Percentiles rank a stretch among this genome's conserved stretches.
phyloP scores from a whole-genome alignment of 2,888 invertebrate genomes.

The Drosophila formosana region DNA sequence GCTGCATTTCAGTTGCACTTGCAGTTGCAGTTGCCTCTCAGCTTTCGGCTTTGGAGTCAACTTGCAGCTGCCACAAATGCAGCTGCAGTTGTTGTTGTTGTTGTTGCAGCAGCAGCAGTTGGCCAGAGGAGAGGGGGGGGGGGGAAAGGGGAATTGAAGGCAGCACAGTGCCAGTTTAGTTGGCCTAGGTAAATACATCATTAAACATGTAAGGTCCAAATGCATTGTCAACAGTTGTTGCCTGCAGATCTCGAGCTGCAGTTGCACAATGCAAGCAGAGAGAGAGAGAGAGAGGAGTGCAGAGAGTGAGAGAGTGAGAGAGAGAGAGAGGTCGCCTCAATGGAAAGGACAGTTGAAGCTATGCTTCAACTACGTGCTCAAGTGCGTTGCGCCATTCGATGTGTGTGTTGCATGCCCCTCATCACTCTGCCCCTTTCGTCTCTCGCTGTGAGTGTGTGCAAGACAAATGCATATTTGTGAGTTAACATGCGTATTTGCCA shows the following conservation, averaged over 20 bases:
- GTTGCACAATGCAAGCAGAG: slow-evolving; percentile 8
- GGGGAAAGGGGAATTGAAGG: slow-evolving; percentile 11
- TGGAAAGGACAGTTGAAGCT: background rate
- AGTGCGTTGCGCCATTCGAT: slow-evolving; percentile 58
- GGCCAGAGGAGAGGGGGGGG: background rate
- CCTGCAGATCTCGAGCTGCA: slow-evolving; percentile 12
- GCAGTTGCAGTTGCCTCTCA: background rate
- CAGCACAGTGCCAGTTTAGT: slow-evolving; percentile 59
- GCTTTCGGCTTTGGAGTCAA: slow-evolving; percentile 2
- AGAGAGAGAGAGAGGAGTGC: background rate
- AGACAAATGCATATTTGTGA: slow-evolving; percentile 68
- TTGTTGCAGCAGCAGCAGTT: background rate
- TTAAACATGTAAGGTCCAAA: slow-evolving; percentile 77
- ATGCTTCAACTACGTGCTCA: slow-evolving; percentile 70
- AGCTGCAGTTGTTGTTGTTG: slow-evolving; percentile 10
- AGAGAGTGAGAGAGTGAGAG: slow-evolving; percentile 15
- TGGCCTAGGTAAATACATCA: slow-evolving; percentile 78
- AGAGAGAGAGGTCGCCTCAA: background rate
- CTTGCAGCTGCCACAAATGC: slow-evolving; percentile 18
- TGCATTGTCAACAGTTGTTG: slow-evolving; percentile 70
- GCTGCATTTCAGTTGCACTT: slow-evolving; percentile 5
- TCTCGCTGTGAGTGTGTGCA: slow-evolving; percentile 30
- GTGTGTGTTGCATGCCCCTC: slow-evolving; percentile 1
- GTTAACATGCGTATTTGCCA: slow-evolving; percentile 64
- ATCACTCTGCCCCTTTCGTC: background rate